Evolutionary conservation across 2,888 invertebrate genomes (phyloP), one percentile per base, ranked within the genome.

Genomic region (Ichneumoninae sp.): DNA sequence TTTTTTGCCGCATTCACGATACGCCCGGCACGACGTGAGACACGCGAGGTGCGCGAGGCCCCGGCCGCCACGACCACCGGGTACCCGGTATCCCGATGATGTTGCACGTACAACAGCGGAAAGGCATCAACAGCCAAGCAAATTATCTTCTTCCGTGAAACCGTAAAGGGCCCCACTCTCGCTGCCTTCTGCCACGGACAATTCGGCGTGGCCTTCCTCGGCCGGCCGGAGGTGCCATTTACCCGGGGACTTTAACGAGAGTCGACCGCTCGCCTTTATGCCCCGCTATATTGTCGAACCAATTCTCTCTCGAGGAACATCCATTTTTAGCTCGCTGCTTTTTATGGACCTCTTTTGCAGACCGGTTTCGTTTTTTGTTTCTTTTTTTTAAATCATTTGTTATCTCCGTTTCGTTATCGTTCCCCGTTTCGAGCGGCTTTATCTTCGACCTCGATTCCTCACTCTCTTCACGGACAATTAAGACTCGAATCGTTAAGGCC

Each of bases 111-210:
- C 68, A 66, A 82, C 70, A 54, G 54, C 75, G 84, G 75, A 47
- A 84, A 76, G 74, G 78, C 78, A 81, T n/a, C 54, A 54, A 62
- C 77, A 78, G 80, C 80, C 22, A 16, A 81, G 50, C 80, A 57
- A 82, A 81, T 84, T 75, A 84, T 84, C 78, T 78, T 84, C 81
- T 84, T 84, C 84, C 81, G 71, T 82, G 84, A 84, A 84, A 84
- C 81, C 81, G 79, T 84, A 82, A 82, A 84, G 57, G 70, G 33
- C 77, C 77, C 36, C 40, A 62, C 60, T 76, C 54, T 52, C n/a
- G 74, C 50, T 71, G n/a, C 26, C n/a, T 30, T 65, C 68, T 77
- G 71, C 65, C 19, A 40, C 68, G 47, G 62, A 79, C 76, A 81
- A 84, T 84, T 81, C 70, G 22, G 54, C 57, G 75, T 44, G 81